Base-by-base conservation (phyloP, 1,140 invertebrate species). In the Geopemphigus sp. region DNA sequence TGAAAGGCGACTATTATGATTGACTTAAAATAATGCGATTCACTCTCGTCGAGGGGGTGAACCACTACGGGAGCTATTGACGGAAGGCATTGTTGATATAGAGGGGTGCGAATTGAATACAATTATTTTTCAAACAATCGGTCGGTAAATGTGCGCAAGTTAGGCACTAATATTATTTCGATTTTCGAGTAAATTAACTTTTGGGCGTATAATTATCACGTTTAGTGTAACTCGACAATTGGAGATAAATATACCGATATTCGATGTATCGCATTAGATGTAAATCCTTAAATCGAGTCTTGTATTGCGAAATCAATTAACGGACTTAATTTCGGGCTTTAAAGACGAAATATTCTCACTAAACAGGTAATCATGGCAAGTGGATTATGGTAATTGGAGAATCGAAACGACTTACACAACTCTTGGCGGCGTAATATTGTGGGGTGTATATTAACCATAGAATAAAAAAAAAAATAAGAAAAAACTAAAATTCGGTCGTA, bases 321-420 rank as follows among this genome's bases (percentile, higher is more conserved):
- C n/a, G 8, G 66, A 17, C 14, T 68, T 24, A 68, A 47, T 47
- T 22, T 47, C 0, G n/a, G 39, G 39, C n/a, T 68, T 68, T 47
- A 47, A 68, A 66, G 22, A 24, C 11, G 26, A 59, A 26, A 47
- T 26, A 50, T 47, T 5, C 12, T 68, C 45, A 14, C 39, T 5
- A 57, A 24, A 24, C 39, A 50, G 14, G 5, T 50, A 50, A 68
- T 68, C 15, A 26, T 24, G 47, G 66, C 32, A 8, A 39, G 32
- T 8, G 45, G 39, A 68, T 68, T 68, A 68, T 26, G 22, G 39
- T 12, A 47, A 68, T 68, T 68, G n/a, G 11, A 50, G 17, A 68
- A 47, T 50, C 22, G 15, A 50, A 68, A 68, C 39, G 4, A 68
- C 45, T 50, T 24, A 50, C 6, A 26, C 5, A n/a, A 68, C 15